These are phyloP conservation scores for Drosophila tristis DNA, from an alignment of 1,140 invertebrate species.

Conservation along the genomic window DNA sequence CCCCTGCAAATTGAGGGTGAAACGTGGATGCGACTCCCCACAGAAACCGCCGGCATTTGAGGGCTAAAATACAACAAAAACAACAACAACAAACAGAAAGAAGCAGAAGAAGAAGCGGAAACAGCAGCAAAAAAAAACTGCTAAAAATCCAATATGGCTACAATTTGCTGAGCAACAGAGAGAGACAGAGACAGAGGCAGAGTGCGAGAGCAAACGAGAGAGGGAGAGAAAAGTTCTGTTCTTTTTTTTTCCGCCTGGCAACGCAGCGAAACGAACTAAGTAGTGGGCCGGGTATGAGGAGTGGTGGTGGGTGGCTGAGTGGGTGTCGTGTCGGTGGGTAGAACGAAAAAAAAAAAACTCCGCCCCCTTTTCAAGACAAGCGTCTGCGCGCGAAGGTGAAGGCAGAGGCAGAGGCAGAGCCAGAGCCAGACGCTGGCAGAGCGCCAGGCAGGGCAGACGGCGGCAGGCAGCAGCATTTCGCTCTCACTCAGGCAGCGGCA, in stretches of 20 bases:
- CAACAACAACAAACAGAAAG: conserved; percentile 48
- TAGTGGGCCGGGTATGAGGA: conserved; percentile 28
- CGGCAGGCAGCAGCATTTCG: conserved; percentile 10
- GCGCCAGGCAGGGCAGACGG: conserved; percentile 26
- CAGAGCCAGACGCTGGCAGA: conserved; percentile 65
- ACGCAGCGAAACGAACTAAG: conserved; percentile 60
- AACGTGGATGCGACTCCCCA: conserved; percentile 48
- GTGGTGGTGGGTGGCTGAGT: conserved; percentile 8
- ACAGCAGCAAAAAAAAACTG: conserved; percentile 48
- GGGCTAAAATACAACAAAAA: conserved; percentile 4
- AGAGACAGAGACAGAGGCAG: conserved; percentile 29
- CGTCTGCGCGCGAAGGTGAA: conserved; percentile 77
- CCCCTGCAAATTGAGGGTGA: conserved; percentile 69
- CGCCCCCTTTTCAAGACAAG: conserved; percentile 84
- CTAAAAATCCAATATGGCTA: conserved; percentile 83
- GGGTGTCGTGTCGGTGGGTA: conserved; percentile 48
- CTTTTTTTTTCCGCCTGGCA: conserved; percentile 49
- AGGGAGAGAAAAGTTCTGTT: conserved; percentile 46
- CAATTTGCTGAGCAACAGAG: conserved; percentile 59
- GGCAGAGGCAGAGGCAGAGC: conserved; percentile 24
- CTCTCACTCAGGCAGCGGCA: conserved; percentile 37
- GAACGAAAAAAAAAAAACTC: conserved; percentile 80
- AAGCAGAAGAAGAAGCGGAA: conserved; percentile 27
- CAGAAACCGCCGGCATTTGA: conserved; percentile 77
- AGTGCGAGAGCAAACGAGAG: conserved; percentile 34